Conservation (phyloP, 2,113 vertebrate species). For the Siniperca chuatsi region DNA sequence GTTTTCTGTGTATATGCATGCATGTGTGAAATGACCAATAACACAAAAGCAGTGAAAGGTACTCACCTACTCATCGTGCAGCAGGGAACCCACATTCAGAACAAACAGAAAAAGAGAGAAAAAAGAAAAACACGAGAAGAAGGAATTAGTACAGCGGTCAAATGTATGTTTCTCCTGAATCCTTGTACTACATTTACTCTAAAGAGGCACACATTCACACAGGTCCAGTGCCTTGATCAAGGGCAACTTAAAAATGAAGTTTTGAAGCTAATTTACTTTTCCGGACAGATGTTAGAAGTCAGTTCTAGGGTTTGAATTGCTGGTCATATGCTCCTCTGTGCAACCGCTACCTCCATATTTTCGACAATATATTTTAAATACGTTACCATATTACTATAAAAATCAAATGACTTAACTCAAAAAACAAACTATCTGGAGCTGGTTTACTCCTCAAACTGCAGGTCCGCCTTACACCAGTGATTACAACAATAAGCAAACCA, state of each 20-base stretch:
- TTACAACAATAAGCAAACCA: slow-evolving; percentile 9
- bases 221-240: neutral
- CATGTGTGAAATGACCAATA: neutral
- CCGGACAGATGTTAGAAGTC: neutral
- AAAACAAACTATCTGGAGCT: slow-evolving; percentile 10
- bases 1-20: neutral
- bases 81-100: neutral
- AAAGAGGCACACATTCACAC: neutral
- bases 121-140: slow-evolving; percentile 11
- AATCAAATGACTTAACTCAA: neutral
- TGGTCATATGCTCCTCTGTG: neutral
- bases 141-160: slow-evolving; percentile 7
- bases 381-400: neutral
- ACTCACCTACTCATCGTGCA: slow-evolving; percentile 46
- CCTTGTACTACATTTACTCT: neutral
- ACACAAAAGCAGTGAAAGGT: slow-evolving; percentile 5
- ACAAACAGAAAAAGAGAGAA: slow-evolving; percentile 8
- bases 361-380: neutral
- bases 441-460: slow-evolving; percentile 19
- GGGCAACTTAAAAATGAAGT: neutral
- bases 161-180: neutral
- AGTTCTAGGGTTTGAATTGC: neutral
- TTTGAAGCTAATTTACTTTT: neutral
- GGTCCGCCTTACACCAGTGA: neutral
- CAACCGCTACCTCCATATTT: neutral